Base-by-base conservation (phyloP, 2,888 invertebrate genomes). In the Magallana nippona region DNA sequence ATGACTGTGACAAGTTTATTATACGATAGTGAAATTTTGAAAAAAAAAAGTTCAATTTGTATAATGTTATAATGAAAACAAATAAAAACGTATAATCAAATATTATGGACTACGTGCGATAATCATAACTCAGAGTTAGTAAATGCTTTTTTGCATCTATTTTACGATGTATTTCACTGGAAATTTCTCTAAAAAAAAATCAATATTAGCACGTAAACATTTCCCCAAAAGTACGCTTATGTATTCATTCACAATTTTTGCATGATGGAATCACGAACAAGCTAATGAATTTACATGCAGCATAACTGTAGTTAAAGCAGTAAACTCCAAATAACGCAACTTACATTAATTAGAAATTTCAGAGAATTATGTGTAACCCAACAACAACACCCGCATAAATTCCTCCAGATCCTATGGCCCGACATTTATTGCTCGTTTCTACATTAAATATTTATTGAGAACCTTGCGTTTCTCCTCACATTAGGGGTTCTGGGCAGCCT, bases 311-410 rank as follows among this genome's bases (percentile, higher is more conserved):
- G 71, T 71, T 71, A 71, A 32, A 22, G 15, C 2, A 22, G 71
- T 71, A 71, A 71, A 71, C 32, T 71, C 27, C 71, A 15, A 15
- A 71, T 22, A 71, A 32, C 32, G 71, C 71, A 71, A 71, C 71
- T 71, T 71, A 71, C 71, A 71, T 71, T 71, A 71, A 71, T 71
- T 71, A 71, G 27, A 8, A 71, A 27, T 2, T 71, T 71, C 71
- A 13, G 71, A 71, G 32, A 19, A 71, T 17, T 17, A 15, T 60
- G n/a, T 10, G n/a, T 71, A 13, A 13, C 27, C 15, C 13, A 15
- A 27, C 71, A 71, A 27, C 27, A 71, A 32, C 13, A 22, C 15
- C 32, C 32, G 71, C 10, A 71, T 71, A 71, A 71, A 71, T 71
- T 71, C 71, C 71, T 11, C 27, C 27, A 22, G 15, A 71, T 27